A percentile compares a stretch with the other conserved stretches of the same genome.
phyloP scores from a whole-genome alignment of 2,113 vertebrate genomes.

The Cinclus mexicanus region DNA sequence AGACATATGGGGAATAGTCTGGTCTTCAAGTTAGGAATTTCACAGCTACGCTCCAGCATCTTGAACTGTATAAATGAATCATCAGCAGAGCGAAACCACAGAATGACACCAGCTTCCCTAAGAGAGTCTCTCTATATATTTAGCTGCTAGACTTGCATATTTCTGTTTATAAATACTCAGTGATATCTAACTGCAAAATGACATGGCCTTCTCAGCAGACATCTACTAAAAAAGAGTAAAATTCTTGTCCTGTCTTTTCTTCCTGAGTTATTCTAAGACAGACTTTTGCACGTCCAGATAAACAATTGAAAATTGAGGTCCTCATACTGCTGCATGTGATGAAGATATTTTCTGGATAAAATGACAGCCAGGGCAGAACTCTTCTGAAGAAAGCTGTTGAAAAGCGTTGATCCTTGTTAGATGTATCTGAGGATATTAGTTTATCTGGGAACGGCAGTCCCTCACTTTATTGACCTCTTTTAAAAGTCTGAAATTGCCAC shows the following conservation, averaged over 20 bases:
- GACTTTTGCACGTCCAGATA: not conserved
- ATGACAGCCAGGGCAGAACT: not conserved
- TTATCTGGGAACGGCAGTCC: not conserved
- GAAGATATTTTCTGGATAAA: not conserved
- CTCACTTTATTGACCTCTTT: not conserved
- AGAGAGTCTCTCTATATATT: not conserved
- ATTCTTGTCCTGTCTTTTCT: not conserved
- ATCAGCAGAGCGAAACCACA: conserved; percentile 1
- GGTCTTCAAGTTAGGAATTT: conserved; percentile 33
- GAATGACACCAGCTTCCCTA: conserved; percentile 42
- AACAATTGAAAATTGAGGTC: not conserved
- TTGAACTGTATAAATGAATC: conserved; percentile 17
- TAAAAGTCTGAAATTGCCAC: not conserved
- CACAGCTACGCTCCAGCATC: not conserved
- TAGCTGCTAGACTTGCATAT: conserved; percentile 29
- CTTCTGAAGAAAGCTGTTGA: not conserved
- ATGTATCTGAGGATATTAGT: not conserved
- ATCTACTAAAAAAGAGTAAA: not conserved
- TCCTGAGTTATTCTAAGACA: not conserved
- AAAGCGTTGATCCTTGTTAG: not conserved
- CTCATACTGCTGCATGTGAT: not conserved
- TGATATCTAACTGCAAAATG: not conserved
- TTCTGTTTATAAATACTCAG: conserved; percentile 56
- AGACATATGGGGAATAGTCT: conserved; percentile 3
- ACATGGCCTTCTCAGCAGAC: not conserved